Evolutionary conservation across 2,797 vertebrate species (phyloP).

Genomic region (Tapera naevia): DNA sequence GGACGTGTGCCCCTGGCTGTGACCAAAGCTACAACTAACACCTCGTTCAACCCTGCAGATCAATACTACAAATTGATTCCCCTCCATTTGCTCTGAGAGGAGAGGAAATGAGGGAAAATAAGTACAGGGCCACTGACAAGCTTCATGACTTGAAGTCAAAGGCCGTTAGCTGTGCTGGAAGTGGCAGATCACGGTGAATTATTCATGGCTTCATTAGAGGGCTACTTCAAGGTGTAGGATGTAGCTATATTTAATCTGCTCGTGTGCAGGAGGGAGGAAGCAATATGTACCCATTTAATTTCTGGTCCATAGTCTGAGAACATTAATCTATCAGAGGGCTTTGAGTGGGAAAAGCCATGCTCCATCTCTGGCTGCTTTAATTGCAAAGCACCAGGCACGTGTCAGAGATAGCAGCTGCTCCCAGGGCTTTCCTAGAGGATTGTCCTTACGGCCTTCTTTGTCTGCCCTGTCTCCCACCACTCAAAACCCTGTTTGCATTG

Average conservation of each 20-base stretch:
- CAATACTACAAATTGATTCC: conserved; percentile 59
- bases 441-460: not conserved
- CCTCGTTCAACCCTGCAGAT: conserved; percentile 24
- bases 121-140: not conserved
- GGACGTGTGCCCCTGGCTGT: not conserved
- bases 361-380: fast-evolving
- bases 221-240: not conserved
- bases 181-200: conserved; percentile 38
- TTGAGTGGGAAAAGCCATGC: not conserved
- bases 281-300: not conserved
- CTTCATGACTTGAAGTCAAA: conserved; percentile 60
- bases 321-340: not conserved
- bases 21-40: conserved; percentile 43
- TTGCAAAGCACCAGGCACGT: not conserved
- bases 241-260: not conserved
- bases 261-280: not conserved
- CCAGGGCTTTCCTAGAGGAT: not conserved
- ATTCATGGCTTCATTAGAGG: conserved; percentile 40
- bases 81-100: conserved; percentile 24
- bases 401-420: not conserved
- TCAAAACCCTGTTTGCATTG: not conserved
- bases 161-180: conserved; percentile 11
- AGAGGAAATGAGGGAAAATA: conserved; percentile 42
- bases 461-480: not conserved
- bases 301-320: not conserved